Evolutionary conservation across 2,113 vertebrate species (phyloP), one percentile per base, ranked within the genome.

Genomic region (Pyxicephalus adspersus): DNA sequence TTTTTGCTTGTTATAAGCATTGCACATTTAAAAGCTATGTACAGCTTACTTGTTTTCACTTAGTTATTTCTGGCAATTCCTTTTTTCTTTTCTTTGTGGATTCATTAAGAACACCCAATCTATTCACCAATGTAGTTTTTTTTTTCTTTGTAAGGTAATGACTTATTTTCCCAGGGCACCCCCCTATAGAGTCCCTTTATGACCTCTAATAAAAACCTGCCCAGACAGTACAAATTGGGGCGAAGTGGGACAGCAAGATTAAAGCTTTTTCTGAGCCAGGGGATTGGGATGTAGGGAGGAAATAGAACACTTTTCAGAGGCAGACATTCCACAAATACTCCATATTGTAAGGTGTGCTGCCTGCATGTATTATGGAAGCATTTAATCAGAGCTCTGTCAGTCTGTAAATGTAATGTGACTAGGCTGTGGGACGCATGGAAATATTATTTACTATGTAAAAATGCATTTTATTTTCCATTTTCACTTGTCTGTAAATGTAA

Each of bases 101-200:
- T 86, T 88, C 87, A 88, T 89, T 90, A 88, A 89, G 89, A 86
- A 83, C 65, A 65, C 77, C 73, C 80, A n/a, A 0, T 72, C 83
- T 84, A 60, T 76, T 89, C 77, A 77, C 63, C 8, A 16, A 60
- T 64, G 77, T 85, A 87, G 82, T 29, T 61, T 66, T 88, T 45
- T 45, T 84, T 88, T 84, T 82, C 77, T 83, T 83, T 73, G 29
- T 77, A 75, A 85, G 76, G 75, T 51, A 60, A 78, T 71, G 84
- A 18, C 63, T 83, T 87, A 3, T 75, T 85, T 88, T 87, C 86
- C 73, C 63, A 78, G 50, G 84, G 71, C 0, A 2, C 51, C 76
- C 83, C n/a, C 85, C 83, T 85, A 52, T 84, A 82, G 86, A 63
- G 60, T 83, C 85, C 79, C 83, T 87, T 87, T 83, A 60, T 84